Evolutionary conservation across 2,888 invertebrate genomes (phyloP).

Genomic region (Polietes domitor): DNA sequence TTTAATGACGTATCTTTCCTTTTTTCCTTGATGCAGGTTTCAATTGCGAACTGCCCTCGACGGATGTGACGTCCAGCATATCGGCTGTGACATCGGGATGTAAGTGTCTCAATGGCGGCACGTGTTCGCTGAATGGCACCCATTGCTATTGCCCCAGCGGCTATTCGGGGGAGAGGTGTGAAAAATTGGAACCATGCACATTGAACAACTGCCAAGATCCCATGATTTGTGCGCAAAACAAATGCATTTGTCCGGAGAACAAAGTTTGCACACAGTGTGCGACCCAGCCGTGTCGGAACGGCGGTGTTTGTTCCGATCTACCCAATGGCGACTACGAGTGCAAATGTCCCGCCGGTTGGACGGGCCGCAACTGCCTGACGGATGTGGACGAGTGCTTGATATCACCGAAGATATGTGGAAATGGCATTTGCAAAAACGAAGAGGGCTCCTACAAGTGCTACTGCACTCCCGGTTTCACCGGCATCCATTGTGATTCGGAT

Average conservation of each 20-base stretch:
- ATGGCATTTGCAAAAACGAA: conserved; percentile 91
- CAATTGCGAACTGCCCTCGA: conserved; percentile 78
- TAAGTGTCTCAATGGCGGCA: conserved; percentile 79
- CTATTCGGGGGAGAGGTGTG: conserved; percentile 79
- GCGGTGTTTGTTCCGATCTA: conserved; percentile 85
- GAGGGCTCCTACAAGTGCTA: conserved; percentile 91
- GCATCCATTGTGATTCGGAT: conserved; percentile 91
- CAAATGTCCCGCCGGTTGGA: conserved; percentile 83
- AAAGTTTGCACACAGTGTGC: conserved; percentile 82
- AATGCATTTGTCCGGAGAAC: conserved; percentile 79
- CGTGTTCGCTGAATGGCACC: conserved; percentile 79
- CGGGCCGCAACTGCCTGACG: conserved; percentile 83
- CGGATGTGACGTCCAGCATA: conserved; percentile 59
- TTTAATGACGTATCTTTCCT: background rate
- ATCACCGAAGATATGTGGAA: conserved; percentile 85
- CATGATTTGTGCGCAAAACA: conserved; percentile 78
- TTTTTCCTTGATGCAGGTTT: conserved; percentile 72
- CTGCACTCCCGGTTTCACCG: conserved; percentile 94
- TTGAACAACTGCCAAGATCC: conserved; percentile 78
- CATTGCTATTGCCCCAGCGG: conserved; percentile 79
- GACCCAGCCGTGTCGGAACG: conserved; percentile 85
- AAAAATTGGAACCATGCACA: conserved; percentile 77
- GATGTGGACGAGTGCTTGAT: conserved; percentile 87
- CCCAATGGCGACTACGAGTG: conserved; percentile 83
- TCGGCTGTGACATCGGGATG: conserved; percentile 73